Conservation (phyloP, 1,140 invertebrate species). For the Bombus impatiens region DNA sequence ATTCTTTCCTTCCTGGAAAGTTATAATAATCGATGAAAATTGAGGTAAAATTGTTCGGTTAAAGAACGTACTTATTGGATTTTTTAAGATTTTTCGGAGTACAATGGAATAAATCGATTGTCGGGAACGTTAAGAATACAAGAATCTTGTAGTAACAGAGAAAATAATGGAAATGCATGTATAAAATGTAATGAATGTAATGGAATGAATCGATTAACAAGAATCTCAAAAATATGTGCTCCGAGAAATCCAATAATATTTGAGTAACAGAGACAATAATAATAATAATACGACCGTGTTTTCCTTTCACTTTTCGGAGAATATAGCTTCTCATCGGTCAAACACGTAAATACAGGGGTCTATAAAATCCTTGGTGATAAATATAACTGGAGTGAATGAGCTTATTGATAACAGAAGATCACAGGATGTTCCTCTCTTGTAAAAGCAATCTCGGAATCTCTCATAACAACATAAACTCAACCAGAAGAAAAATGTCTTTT, state of each 20-base stretch:
- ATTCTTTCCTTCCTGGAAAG: no score
- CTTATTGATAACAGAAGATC: neutral
- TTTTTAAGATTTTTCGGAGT: no score
- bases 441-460: neutral
- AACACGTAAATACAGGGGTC: neutral
- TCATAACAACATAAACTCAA: neutral
- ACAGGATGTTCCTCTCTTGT: neutral
- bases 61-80: no score
- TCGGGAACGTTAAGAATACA: no score
- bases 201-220: no score
- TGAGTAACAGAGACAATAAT: neutral
- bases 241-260: neutral
- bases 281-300: neutral
- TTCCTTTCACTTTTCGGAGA: conserved; percentile 5
- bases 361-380: neutral
- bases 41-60: no score
- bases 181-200: no score
- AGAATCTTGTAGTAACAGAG: no score
- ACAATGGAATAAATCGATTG: no score
- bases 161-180: no score
- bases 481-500: neutral
- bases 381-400: neutral
- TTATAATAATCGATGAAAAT: no score
- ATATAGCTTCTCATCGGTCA: neutral
- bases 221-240: no score